Evolutionary conservation across 2,888 invertebrate genomes (phyloP).

Genomic region (Tetragnatha montana): DNA sequence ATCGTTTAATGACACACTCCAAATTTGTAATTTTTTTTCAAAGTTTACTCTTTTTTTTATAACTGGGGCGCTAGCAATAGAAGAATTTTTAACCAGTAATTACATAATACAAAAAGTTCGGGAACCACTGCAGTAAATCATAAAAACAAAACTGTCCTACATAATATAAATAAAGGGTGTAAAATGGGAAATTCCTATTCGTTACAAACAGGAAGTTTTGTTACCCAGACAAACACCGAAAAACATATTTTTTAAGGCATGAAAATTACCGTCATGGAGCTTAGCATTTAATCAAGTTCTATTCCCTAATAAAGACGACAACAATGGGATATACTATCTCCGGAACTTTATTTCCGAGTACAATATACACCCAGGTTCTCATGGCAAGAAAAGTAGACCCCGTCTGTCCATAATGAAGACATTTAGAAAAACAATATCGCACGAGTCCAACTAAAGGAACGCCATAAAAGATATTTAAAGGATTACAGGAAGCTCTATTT

Average conservation of each 20-base stretch:
- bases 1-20: too few species aligned
- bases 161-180: too few species aligned
- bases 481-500: conserved; percentile 50
- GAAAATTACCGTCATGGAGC: neutral
- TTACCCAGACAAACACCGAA: neutral
- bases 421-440: neutral
- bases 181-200: too few species aligned
- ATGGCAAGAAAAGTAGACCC: neutral
- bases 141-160: too few species aligned
- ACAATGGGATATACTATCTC: neutral
- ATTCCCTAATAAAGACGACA: neutral
- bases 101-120: too few species aligned
- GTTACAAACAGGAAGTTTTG: too few species aligned
- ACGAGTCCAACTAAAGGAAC: neutral
- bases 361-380: neutral
- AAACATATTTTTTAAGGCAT: neutral
- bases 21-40: too few species aligned
- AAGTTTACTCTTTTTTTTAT: too few species aligned
- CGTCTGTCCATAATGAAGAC: neutral
- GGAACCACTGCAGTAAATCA: too few species aligned
- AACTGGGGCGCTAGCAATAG: too few species aligned
- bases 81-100: too few species aligned
- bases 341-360: neutral
- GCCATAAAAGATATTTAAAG: neutral
- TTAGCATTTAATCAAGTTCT: neutral